These are phyloP conservation scores for Rhagophthalmus giganteus DNA, from an alignment of 2,888 invertebrate genomes.

Conservation along the genomic window DNA sequence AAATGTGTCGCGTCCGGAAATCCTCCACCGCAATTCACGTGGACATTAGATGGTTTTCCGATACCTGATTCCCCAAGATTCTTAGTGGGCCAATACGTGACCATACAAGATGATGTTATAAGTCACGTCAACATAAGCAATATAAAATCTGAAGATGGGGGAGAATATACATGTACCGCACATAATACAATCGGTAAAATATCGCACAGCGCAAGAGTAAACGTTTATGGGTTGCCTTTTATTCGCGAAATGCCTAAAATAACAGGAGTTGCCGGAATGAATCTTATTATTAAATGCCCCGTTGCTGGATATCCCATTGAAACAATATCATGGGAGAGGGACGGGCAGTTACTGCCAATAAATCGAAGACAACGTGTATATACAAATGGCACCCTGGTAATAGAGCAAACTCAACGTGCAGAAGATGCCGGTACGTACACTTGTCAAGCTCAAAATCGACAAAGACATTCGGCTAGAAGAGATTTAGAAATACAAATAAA, in stretches of 20 bases:
- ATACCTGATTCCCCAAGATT: constrained; percentile 66
- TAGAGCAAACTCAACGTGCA: constrained; percentile 81
- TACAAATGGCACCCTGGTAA: constrained; percentile 82
- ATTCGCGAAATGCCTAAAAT: constrained; percentile 88
- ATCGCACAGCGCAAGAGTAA: constrained; percentile 81
- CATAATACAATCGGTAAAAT: constrained; percentile 81
- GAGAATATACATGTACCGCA: constrained; percentile 85
- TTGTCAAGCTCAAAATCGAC: constrained; percentile 84
- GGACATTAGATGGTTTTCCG: constrained; percentile 88
- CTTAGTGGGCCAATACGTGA: constrained; percentile 89
- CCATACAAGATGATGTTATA: constrained; percentile 89
- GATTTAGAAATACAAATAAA: constrained; percentile 76
- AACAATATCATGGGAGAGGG: constrained; percentile 87
- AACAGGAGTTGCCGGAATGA: constrained; percentile 82
- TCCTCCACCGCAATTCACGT: constrained; percentile 89
- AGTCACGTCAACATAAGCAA: constrained; percentile 89
- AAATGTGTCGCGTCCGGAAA: constrained; percentile 95
- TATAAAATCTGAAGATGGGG: constrained; percentile 86
- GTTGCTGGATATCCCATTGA: constrained; percentile 89
- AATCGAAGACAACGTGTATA: constrained; percentile 86
- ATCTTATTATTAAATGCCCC: constrained; percentile 84
- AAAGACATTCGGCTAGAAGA: constrained; percentile 75
- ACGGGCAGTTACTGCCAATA: constrained; percentile 81
- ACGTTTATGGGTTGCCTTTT: constrained; percentile 84
- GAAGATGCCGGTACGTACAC: constrained; percentile 90